Evolutionary conservation across 2,797 vertebrate genomes (phyloP).

Genomic region (Anomalospiza imberbis): DNA sequence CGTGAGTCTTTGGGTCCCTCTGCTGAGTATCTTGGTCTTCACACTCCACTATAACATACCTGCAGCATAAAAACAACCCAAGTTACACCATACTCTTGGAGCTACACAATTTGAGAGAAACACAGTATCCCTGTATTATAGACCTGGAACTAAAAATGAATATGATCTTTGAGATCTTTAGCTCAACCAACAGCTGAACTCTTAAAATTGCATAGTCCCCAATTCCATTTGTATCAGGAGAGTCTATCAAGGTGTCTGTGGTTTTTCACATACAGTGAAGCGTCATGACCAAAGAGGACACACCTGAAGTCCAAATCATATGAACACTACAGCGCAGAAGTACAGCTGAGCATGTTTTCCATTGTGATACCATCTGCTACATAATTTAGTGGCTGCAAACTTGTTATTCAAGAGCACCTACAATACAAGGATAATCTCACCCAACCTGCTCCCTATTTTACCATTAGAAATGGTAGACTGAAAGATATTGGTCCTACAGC

Average conservation of each 20-base stretch:
- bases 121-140: neutral
- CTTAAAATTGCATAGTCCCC: neutral
- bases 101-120: neutral
- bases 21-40: conserved; percentile 97
- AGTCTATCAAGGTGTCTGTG: neutral
- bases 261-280: neutral
- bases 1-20: conserved; percentile 94
- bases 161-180: neutral
- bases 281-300: neutral
- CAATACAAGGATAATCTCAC: neutral
- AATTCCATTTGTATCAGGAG: neutral
- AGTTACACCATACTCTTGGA: neutral
- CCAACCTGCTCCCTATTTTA: neutral
- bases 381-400: neutral
- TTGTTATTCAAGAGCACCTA: neutral
- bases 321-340: neutral
- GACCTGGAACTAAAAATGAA: neutral
- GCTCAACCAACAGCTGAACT: neutral
- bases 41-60: conserved; percentile 98
- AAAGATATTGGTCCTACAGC: neutral
- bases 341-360: fast-evolving
- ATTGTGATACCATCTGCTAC: too few species aligned
- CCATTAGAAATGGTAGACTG: neutral
- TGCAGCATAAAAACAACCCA: conserved; percentile 44
- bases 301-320: neutral